Evolutionary conservation across 1,140 invertebrate species (phyloP), one percentile per base, ranked within the genome.

Genomic region (Meloidogyne hapla): DNA sequence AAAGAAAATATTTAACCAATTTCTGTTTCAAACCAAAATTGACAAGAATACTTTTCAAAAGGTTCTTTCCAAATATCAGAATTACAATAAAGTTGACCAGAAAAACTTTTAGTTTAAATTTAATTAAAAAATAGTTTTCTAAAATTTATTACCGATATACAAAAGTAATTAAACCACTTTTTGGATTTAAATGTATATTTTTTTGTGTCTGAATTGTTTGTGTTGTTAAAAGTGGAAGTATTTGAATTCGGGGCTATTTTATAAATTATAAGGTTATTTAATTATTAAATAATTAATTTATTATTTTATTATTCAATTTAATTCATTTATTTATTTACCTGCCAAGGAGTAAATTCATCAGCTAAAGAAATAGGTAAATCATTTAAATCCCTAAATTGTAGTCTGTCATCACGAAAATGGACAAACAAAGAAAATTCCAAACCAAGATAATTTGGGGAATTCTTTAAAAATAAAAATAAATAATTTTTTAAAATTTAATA

Each of bases 151-250:
- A 80, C 79, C 79, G 73, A 42, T 76, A 74, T 63, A 83, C 28
- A 13, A 83, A 13, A 28, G 78, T 84, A 38, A 82, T 75, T 71
- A 83, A 75, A 10, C 81, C 81, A 25, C 42, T 83, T 79, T 84
- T 81, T 26, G 81, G 81, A 42, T 84, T 83, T 38, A 82, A 68
- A 69, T 79, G 65, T 1, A 64, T 56, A 26, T 33, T 26, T 25
- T 64, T 80, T 38, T 74, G 81, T 15, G 25, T 9, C 9, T 21
- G n/a, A 61, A 79, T 42, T 56, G 40, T 42, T 45, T 56, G 23
- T 21, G 48, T 62, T 33, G 63, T 21, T 56, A 62, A 61, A 23
- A 62, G 63, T 45, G 42, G 75, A 21, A 48, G 33, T 38, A 61
- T 40, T 25, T 42, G 76, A 56, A 77, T 64, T 15, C 66, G 21